Base-by-base conservation (phyloP, 1,140 invertebrate genomes). In the Drosophila equinoxialis region DNA sequence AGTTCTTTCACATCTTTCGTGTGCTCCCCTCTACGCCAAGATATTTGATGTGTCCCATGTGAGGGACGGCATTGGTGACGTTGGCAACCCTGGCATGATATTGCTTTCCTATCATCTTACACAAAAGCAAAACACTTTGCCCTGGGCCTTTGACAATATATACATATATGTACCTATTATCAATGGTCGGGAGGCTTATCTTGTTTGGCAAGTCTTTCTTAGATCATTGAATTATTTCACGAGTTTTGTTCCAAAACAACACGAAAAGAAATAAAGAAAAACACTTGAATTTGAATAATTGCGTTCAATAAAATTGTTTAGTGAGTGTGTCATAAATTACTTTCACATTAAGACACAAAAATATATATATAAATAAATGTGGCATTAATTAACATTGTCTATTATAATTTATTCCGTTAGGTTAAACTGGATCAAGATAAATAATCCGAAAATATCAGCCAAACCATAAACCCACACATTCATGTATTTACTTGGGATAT, bases 31-130 rank as follows among this genome's bases (percentile, higher is more conserved):
- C 45, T 1, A 2, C 14, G 41, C 68, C 66, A 67, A 39, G 11
- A 13, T 45, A 74, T 78, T 78, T 78, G 76, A 77, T 74, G 67
- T 77, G 71, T 77, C 75, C 75, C 75, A 74, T 51, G 45, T 51
- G 45, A 51, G 45, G 2, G 45, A 20, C 6, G 45, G 45, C 45
- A 51, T 20, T 51, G 45, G n/a, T 8, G 45, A 8, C 7, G 4
- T 51, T 23, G 45, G 45, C 70, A 33, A 59, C 57, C 14, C 45
- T 14, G 26, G 5, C 14, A 17, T 33, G n/a, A 30, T 7, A 59
- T 59, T 20, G 39, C 55, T 67, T 63, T 55, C 63, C 65, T 71
- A 67, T 71, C 62, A 37, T 61, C 54, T 74, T 63, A 70, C 75
- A 71, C 76, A 79, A 79, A 71, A 39, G 23, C 42, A 57, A 45